Evolutionary conservation across 1,140 invertebrate genomes (phyloP), one percentile per base, ranked within the genome.

Genomic region (Papilio xuthus): DNA sequence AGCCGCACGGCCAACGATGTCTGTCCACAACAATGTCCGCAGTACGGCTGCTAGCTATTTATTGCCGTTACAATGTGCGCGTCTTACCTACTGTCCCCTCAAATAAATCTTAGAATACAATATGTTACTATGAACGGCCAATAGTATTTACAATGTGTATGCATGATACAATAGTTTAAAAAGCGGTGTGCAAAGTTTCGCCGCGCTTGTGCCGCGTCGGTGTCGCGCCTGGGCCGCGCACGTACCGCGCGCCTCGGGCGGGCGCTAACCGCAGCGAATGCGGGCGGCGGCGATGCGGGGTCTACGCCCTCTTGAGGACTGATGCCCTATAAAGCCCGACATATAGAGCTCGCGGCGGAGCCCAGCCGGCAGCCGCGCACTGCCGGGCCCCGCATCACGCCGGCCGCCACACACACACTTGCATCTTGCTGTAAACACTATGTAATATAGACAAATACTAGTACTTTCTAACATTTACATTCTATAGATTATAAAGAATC

Each of bases 191-290:
- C 26, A 10, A 67, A 15, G 26, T 67, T 67, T 18, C 26, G 26
- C 12, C 26, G 26, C 26, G 60, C 12, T 9, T 18, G n/a, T n/a
- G 50, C 50, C 18, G 50, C 50, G 50, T n/a, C n/a, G n/a, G n/a
- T n/a, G n/a, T n/a, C n/a, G n/a, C n/a, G n/a, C n/a, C n/a, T 63
- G 28, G 56, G 23, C 12, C 26, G 26, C 26, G 60, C 23, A 7
- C 6, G 50, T n/a, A 18, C 50, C 18, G 50, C 50, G 50, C 18
- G 50, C 50, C 50, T 9, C 69, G 18, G 32, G 69, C 37, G 23
- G 15, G 26, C 67, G 23, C 69, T n/a, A 42, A 71, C 69, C 69
- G 69, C 69, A 70, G n/a, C 69, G 69, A 70, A 70, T 70, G 69
- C 69, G 69, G 69, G 69, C 69, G 15, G 32, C 67, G 28, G 67